Evolutionary conservation across 2,888 invertebrate genomes (phyloP).

Genomic region (Hypercompe scribonia): DNA sequence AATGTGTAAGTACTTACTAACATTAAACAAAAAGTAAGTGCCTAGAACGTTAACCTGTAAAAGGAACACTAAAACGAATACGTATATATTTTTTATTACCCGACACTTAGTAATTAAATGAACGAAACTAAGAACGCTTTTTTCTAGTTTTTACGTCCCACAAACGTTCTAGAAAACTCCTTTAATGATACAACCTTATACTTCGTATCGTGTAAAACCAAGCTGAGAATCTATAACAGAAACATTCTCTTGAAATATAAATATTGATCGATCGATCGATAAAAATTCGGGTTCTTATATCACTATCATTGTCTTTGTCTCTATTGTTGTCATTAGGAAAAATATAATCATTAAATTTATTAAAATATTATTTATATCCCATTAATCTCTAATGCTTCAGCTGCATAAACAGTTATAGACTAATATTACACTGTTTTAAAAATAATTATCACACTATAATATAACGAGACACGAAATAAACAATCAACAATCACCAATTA

Average conservation of each 20-base stretch:
- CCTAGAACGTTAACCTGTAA: background rate
- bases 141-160: background rate
- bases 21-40: background rate
- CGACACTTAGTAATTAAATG: constrained; percentile 3
- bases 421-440: background rate
- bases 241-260: too few species aligned
- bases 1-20: background rate
- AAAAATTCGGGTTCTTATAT: too few species aligned
- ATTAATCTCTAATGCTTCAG: background rate
- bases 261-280: too few species aligned
- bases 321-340: too few species aligned
- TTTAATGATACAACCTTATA: too few species aligned
- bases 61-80: background rate
- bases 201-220: too few species aligned
- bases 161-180: too few species aligned
- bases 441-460: background rate
- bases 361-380: background rate
- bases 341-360: background rate
- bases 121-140: background rate
- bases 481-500: constrained; percentile 5
- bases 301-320: too few species aligned
- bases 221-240: too few species aligned
- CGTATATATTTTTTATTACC: constrained; percentile 1
- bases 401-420: background rate
- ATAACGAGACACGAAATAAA: background rate